phyloP scores from a whole-genome alignment of 2,113 vertebrate genomes.

The Sminthopsis crassicaudata region DNA sequence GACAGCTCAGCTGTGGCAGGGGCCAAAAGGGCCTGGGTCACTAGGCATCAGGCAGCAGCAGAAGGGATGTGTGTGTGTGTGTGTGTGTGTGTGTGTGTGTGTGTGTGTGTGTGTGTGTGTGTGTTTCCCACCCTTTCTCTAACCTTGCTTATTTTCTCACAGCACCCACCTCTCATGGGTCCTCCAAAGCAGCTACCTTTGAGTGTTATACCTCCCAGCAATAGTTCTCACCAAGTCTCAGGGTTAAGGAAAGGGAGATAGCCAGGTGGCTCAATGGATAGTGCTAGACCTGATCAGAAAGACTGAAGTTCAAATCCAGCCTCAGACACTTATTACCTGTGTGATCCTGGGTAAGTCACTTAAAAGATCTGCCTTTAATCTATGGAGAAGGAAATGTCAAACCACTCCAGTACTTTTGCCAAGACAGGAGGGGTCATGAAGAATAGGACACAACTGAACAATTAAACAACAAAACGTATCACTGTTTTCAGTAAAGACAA shows the following conservation, averaged over 20 bases:
- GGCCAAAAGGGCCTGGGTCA: background rate
- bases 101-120: too few relatives aligned
- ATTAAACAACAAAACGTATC: background rate
- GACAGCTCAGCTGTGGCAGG: background rate
- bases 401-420: background rate
- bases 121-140: background rate
- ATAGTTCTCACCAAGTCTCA: background rate
- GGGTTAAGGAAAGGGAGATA: background rate
- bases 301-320: background rate
- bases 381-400: background rate
- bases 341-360: background rate
- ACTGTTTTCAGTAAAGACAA: background rate
- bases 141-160: background rate
- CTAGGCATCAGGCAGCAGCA: background rate
- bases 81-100: too few relatives aligned
- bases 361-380: background rate
- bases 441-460: background rate
- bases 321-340: background rate
- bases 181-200: background rate
- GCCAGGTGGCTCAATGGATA: background rate
- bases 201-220: background rate
- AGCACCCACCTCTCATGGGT: background rate
- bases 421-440: background rate
- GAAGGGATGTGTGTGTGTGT: too few relatives aligned
- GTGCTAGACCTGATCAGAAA: background rate